Evolutionary conservation across 1,140 invertebrate species (phyloP).

Genomic region (Ridgeia piscesae): DNA sequence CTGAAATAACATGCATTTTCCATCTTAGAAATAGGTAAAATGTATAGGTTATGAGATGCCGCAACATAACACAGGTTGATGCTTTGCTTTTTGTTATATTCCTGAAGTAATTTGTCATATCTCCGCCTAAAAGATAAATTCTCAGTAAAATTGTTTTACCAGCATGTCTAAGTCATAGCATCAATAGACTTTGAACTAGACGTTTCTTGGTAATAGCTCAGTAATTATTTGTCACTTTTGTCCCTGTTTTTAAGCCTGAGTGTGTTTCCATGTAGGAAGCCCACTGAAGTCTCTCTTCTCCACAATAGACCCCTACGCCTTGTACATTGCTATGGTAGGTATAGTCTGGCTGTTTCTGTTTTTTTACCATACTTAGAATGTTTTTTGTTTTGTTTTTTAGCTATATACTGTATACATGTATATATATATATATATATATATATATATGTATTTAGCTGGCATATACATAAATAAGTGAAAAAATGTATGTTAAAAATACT

Average conservation of each 20-base stretch:
- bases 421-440: too few relatives aligned
- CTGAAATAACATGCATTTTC: not conserved
- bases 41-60: not conserved
- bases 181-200: too few relatives aligned
- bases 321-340: constrained; percentile 5
- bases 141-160: not conserved
- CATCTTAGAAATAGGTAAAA: not conserved
- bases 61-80: not conserved
- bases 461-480: too few relatives aligned
- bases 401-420: too few relatives aligned
- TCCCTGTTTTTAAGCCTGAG: not conserved
- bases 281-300: not conserved
- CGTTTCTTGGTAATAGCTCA: too few relatives aligned
- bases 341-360: not conserved
- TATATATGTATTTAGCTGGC: too few relatives aligned
- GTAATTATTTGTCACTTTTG: too few relatives aligned
- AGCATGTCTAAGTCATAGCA: not conserved
- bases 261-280: not conserved
- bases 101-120: not conserved
- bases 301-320: not conserved
- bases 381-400: too few relatives aligned
- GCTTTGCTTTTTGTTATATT: not conserved
- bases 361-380: not conserved
- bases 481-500: too few relatives aligned
- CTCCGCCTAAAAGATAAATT: not conserved